Evolutionary conservation across 2,888 invertebrate species (phyloP).

Genomic region (Cosmia pyralina): DNA sequence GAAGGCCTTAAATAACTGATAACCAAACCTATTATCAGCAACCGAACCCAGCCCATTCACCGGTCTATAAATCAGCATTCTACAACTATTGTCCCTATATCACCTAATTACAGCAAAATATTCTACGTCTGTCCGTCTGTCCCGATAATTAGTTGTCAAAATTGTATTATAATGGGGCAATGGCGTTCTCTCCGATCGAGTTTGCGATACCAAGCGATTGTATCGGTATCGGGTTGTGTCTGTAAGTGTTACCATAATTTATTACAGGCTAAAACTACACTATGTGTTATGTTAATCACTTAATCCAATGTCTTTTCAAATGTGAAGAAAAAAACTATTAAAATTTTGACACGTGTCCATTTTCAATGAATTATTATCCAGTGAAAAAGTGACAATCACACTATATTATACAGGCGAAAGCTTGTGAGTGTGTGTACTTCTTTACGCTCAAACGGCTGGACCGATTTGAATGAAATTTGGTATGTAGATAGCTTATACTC

Average conservation of each 20-base stretch:
- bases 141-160: slow-evolving; percentile 62
- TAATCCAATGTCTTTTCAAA: no score
- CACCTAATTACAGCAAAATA: slow-evolving; percentile 54
- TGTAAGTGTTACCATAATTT: slow-evolving; percentile 18
- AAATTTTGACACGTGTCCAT: no score
- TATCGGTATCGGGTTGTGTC: slow-evolving; percentile 1
- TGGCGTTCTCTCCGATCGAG: slow-evolving; percentile 30
- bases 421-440: no score
- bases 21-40: slow-evolving; percentile 33
- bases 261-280: background rate
- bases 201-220: slow-evolving; percentile 19
- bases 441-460: no score
- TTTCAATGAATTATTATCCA: no score
- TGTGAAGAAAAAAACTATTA: no score
- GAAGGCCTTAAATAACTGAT: slow-evolving; percentile 31
- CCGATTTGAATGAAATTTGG: no score
- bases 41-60: slow-evolving; percentile 20
- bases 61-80: slow-evolving; percentile 52
- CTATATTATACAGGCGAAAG: no score
- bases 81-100: slow-evolving; percentile 53
- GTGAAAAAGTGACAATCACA: no score
- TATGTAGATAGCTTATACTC: no score
- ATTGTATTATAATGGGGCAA: slow-evolving; percentile 38
- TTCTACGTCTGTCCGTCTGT: slow-evolving; percentile 44
- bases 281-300: no score